Percentiles rank a stretch among this genome's conserved stretches.
These are phyloP conservation scores for Linurgus olivaceus DNA, from an alignment of 2,797 vertebrate species.

Conservation along the genomic window DNA sequence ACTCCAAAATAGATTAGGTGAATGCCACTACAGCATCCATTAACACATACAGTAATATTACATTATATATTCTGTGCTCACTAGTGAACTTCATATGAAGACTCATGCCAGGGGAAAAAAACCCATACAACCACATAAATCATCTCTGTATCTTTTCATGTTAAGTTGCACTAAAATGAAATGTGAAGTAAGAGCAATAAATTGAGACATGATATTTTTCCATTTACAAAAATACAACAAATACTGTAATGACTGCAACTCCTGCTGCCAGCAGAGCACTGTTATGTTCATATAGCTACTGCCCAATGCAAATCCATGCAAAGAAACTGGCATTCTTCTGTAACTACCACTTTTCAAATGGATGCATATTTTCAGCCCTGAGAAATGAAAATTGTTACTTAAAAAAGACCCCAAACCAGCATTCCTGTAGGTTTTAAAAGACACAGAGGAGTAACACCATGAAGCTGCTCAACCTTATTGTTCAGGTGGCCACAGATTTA, in stretches of 20 bases:
- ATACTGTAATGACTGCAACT: background rate
- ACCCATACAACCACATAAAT: background rate
- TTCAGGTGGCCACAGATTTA: background rate
- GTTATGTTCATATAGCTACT: background rate
- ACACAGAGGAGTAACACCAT: background rate
- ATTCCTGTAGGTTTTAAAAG: background rate
- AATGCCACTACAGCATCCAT: background rate
- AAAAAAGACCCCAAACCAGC: background rate
- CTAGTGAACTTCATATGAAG: conserved; percentile 29
- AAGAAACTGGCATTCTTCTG: background rate
- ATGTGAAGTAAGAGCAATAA: background rate
- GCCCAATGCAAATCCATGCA: background rate
- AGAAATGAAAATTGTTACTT: background rate
- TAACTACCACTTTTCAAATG: background rate
- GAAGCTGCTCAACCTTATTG: background rate
- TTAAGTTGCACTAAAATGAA: conserved; percentile 13
- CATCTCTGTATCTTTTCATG: background rate
- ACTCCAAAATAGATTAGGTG: background rate
- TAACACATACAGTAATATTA: background rate
- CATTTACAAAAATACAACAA: background rate
- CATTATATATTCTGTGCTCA: conserved; percentile 27
- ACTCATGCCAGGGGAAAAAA: background rate
- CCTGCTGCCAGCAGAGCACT: background rate
- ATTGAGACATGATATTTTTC: background rate
- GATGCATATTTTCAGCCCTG: background rate